phyloP scores from a whole-genome alignment of 1,140 invertebrate genomes.

The Paralvinella palmiformis region DNA sequence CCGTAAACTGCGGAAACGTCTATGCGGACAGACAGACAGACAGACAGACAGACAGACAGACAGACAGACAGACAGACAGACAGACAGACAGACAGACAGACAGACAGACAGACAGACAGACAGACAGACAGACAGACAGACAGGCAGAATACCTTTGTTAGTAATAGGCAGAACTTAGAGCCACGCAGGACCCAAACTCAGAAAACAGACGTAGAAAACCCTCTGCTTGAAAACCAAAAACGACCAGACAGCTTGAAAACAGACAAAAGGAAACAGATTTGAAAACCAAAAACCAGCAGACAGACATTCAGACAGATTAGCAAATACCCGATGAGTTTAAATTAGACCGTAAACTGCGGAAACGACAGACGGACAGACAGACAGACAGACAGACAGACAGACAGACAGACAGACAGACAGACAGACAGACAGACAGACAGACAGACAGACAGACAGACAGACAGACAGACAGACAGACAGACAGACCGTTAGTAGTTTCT shows the following conservation, averaged over 20 bases:
- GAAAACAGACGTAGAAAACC: no score
- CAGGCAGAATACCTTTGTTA: slow-evolving; percentile 4
- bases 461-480: slow-evolving; percentile 15
- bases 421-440: slow-evolving; percentile 20
- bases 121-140: slow-evolving; percentile 13
- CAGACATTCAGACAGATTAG: no score
- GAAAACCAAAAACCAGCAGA: no score
- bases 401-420: slow-evolving; percentile 24
- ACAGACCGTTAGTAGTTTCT: slow-evolving; percentile 5
- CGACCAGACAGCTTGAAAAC: no score
- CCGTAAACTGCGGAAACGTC: slow-evolving; percentile 11
- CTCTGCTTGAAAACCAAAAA: no score
- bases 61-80: slow-evolving; percentile 23
- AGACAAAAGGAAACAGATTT: no score
- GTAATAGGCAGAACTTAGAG: slow-evolving; percentile 12
- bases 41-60: slow-evolving; percentile 26
- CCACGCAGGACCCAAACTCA: no score
- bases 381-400: slow-evolving; percentile 26
- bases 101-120: slow-evolving; percentile 15
- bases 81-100: slow-evolving; percentile 17
- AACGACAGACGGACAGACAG: slow-evolving; percentile 21
- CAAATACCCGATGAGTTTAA: no score
- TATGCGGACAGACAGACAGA: slow-evolving; percentile 24
- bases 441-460: slow-evolving; percentile 14
- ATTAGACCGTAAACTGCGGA: slow-evolving; percentile 10